Percentiles rank a stretch among this genome's conserved stretches.
phyloP scores from a whole-genome alignment of 1,140 invertebrate species.

The Artemia franciscana region DNA sequence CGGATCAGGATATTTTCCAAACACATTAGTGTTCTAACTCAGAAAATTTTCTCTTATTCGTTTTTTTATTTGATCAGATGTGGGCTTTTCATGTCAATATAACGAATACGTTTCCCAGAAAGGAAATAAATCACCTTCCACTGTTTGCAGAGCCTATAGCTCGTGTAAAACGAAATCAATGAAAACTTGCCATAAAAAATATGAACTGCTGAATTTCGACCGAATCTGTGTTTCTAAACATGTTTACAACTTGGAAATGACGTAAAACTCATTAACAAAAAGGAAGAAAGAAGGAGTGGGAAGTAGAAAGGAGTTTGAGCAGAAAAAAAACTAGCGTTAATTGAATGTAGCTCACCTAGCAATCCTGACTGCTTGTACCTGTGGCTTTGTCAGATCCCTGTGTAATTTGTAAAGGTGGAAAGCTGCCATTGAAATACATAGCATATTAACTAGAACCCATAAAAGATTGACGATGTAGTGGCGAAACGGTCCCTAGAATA shows the following conservation, averaged over 20 bases:
- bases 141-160: too few species aligned
- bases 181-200: too few species aligned
- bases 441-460: slow-evolving; percentile 67
- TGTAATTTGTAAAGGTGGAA: slow-evolving; percentile 63
- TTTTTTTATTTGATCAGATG: too few species aligned
- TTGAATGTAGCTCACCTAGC: slow-evolving; percentile 28
- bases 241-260: neutral
- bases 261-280: neutral
- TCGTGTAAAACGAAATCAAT: too few species aligned
- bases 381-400: slow-evolving; percentile 48
- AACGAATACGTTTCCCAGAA: too few species aligned
- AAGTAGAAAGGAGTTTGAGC: neutral
- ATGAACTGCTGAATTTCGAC: too few species aligned
- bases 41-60: too few species aligned
- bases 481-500: slow-evolving; percentile 34
- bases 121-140: too few species aligned
- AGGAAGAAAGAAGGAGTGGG: neutral
- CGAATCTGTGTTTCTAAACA: neutral
- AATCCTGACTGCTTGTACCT: slow-evolving; percentile 40
- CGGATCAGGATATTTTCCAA: too few species aligned
- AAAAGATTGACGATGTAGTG: slow-evolving; percentile 71
- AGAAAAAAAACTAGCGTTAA: neutral
- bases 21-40: too few species aligned
- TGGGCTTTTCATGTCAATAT: too few species aligned
- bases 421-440: slow-evolving; percentile 58